Evolutionary conservation across 2,888 invertebrate species (phyloP).

Genomic region (Agonopterix heracliana): DNA sequence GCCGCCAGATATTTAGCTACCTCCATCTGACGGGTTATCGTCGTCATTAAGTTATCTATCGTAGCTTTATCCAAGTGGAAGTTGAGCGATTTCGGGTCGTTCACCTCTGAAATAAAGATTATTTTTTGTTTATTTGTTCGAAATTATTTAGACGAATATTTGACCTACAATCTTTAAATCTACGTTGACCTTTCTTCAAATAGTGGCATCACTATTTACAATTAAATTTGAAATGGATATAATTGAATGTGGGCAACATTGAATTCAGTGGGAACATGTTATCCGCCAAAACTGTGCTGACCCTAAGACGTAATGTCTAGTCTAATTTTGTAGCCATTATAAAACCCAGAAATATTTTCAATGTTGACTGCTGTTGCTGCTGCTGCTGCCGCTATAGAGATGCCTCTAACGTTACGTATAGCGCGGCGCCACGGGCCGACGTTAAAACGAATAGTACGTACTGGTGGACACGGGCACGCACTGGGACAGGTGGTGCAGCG

Average conservation of each 20-base stretch:
- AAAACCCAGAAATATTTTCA: no score
- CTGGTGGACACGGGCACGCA: slow-evolving; percentile 47
- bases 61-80: slow-evolving; percentile 83
- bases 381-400: no score
- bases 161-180: neutral
- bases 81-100: slow-evolving; percentile 75
- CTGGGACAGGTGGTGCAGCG: slow-evolving; percentile 81
- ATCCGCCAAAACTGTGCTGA: no score
- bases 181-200: neutral
- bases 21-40: slow-evolving; percentile 88
- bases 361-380: no score
- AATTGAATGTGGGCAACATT: no score
- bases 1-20: slow-evolving; percentile 82
- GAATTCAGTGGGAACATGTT: no score
- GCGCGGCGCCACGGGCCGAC: no score
- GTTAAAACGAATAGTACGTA: slow-evolving; percentile 23
- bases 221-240: no score
- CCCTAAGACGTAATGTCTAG: neutral
- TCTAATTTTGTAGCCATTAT: no score
- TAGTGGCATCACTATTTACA: no score
- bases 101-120: slow-evolving; percentile 42
- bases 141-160: no score
- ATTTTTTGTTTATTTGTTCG: neutral
- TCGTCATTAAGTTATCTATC: slow-evolving; percentile 86
- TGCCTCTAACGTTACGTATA: no score